phyloP scores from a whole-genome alignment of 2,888 invertebrate species.

The Synergus gifuensis region DNA sequence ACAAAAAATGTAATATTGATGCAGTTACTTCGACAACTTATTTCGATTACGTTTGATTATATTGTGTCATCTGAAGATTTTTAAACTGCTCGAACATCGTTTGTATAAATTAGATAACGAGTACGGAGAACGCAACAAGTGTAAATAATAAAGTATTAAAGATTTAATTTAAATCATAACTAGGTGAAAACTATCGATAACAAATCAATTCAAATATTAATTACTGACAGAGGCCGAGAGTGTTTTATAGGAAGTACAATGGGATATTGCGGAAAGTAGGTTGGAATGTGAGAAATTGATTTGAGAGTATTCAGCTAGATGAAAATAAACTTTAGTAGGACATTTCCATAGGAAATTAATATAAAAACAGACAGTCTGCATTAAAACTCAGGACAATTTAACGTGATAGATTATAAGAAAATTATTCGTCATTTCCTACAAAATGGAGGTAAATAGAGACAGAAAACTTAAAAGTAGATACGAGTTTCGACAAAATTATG shows the following conservation, averaged over 20 bases:
- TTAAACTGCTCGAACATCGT: conserved; percentile 58
- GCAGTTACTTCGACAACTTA: neutral
- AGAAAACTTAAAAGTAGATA: neutral
- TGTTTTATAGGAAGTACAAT: conserved; percentile 60
- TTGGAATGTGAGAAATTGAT: conserved; percentile 59
- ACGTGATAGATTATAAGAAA: neutral
- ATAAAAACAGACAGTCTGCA: conserved; percentile 19
- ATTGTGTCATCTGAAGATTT: conserved; percentile 55
- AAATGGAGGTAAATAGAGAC: conserved; percentile 5
- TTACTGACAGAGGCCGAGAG: conserved; percentile 67
- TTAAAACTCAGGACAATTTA: neutral
- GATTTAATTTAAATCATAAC: conserved; percentile 66
- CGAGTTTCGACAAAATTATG: neutral
- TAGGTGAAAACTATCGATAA: conserved; percentile 64
- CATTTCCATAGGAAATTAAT: conserved; percentile 4
- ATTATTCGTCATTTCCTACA: neutral
- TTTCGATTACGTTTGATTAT: conserved; percentile 16
- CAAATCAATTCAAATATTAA: conserved; percentile 64
- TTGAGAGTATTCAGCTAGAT: conserved; percentile 6
- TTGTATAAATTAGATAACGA: conserved; percentile 51
- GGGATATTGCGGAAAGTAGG: conserved; percentile 44
- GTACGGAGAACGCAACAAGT: conserved; percentile 57
- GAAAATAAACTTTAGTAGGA: neutral
- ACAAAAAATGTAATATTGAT: neutral
- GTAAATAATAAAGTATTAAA: conserved; percentile 63